phyloP scores from a whole-genome alignment of 2,113 vertebrate genomes.

The Hydrolagus affinis region DNA sequence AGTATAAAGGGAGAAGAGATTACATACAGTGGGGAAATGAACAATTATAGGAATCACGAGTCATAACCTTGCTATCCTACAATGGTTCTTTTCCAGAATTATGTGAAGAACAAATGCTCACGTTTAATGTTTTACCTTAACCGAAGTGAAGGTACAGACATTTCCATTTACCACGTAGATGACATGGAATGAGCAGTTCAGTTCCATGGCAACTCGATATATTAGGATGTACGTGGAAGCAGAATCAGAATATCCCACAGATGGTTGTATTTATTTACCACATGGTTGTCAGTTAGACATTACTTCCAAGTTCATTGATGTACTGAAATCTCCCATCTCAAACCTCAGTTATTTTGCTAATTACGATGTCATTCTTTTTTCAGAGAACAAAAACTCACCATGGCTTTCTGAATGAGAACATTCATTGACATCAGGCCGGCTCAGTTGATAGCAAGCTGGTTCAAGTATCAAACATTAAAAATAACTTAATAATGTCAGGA shows the following conservation, averaged over 20 bases:
- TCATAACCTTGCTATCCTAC: not conserved
- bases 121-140: not conserved
- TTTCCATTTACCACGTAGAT: not conserved
- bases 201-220: constrained; percentile 16
- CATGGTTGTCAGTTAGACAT: not conserved
- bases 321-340: not conserved
- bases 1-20: not conserved
- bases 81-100: not conserved
- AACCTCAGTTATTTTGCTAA: not conserved
- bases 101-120: not conserved
- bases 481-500: too few relatives aligned
- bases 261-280: not conserved
- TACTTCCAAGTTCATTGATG: not conserved
- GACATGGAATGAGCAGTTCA: not conserved
- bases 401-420: too few relatives aligned
- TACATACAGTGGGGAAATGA: not conserved
- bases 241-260: not conserved
- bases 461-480: too few relatives aligned
- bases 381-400: too few relatives aligned
- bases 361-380: not conserved
- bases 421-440: too few relatives aligned
- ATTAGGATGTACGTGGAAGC: not conserved
- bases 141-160: not conserved
- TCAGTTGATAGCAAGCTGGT: too few relatives aligned
- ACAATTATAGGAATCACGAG: not conserved